phyloP scores from a whole-genome alignment of 2,888 invertebrate species.

The Tetragonula carbonaria region DNA sequence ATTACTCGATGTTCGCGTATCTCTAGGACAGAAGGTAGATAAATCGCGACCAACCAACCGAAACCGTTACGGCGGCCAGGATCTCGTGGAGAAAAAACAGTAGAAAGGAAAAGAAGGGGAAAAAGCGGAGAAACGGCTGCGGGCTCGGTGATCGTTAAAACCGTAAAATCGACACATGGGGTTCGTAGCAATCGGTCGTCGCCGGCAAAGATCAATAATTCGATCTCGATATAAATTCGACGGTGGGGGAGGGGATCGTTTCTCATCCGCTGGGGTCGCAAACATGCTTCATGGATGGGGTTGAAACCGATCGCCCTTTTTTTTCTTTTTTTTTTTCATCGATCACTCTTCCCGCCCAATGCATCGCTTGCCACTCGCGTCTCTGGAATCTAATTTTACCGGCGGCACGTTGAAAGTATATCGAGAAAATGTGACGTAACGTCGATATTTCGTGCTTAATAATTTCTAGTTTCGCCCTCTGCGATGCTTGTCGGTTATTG shows the following conservation, averaged over 20 bases:
- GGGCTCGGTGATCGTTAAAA: slow-evolving; percentile 74
- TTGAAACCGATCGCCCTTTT: slow-evolving; percentile 77
- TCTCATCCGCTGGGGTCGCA: slow-evolving; percentile 73
- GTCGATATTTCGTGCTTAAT: slow-evolving; percentile 67
- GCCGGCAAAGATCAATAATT: slow-evolving; percentile 81
- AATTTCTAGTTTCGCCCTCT: slow-evolving; percentile 53
- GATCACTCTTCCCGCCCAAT: slow-evolving; percentile 73
- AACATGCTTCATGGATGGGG: slow-evolving; percentile 75
- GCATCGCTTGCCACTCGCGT: slow-evolving; percentile 73
- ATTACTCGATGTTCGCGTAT: slow-evolving; percentile 69
- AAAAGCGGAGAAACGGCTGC: slow-evolving; percentile 39
- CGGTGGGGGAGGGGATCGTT: slow-evolving; percentile 73
- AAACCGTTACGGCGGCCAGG: slow-evolving; percentile 43
- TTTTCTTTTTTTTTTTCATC: slow-evolving; percentile 74
- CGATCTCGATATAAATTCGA: slow-evolving; percentile 82
- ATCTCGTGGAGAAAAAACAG: slow-evolving; percentile 27
- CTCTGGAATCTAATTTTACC: slow-evolving; percentile 71
- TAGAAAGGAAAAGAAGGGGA: not conserved
- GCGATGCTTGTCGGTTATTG: slow-evolving; percentile 21
- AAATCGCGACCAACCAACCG: slow-evolving; percentile 60
- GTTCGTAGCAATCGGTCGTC: slow-evolving; percentile 70
- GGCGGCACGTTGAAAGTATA: slow-evolving; percentile 72
- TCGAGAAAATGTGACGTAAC: slow-evolving; percentile 71
- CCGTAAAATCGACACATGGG: slow-evolving; percentile 77
- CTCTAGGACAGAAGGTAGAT: slow-evolving; percentile 57